A percentile compares a stretch with the other conserved stretches of the same genome.
Conservation (phyloP, 2,797 vertebrate genomes). For the Lepilemur septentrionalis region DNA sequence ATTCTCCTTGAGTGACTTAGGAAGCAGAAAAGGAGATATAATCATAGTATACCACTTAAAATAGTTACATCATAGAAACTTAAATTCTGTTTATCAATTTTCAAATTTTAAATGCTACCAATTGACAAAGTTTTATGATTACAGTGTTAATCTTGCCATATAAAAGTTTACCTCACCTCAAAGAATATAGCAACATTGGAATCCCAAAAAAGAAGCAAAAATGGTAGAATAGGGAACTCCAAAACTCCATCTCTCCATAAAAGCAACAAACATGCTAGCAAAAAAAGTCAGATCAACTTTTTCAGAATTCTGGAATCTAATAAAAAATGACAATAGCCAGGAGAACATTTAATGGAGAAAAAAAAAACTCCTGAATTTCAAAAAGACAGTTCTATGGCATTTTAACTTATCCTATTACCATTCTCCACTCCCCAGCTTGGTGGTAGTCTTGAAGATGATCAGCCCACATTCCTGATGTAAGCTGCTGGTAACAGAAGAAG, state of each 20-base stretch:
- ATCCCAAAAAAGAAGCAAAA: not conserved
- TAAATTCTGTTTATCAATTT: not conserved
- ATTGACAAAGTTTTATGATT: not conserved
- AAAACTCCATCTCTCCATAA: not conserved
- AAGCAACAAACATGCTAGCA: not conserved
- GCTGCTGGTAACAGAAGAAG: not conserved
- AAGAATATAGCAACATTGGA: not conserved
- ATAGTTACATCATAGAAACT: not conserved
- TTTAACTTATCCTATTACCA: not conserved
- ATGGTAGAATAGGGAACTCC: not conserved
- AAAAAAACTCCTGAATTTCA: not conserved
- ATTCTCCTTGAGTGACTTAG: not conserved
- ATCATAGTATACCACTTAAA: not conserved
- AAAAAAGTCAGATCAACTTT: not conserved
- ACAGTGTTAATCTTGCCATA: not conserved
- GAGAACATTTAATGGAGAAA: not conserved
- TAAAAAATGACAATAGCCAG: not conserved
- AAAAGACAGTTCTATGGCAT: not conserved
- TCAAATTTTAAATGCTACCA: not conserved
- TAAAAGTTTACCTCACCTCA: not conserved
- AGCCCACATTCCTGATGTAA: not conserved
- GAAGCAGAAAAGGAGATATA: not conserved
- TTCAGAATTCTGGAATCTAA: not conserved
- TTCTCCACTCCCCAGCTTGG: not conserved
- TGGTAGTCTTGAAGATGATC: not conserved